Conservation (phyloP, 2,113 vertebrate genomes). For the Anguilla japonica region DNA sequence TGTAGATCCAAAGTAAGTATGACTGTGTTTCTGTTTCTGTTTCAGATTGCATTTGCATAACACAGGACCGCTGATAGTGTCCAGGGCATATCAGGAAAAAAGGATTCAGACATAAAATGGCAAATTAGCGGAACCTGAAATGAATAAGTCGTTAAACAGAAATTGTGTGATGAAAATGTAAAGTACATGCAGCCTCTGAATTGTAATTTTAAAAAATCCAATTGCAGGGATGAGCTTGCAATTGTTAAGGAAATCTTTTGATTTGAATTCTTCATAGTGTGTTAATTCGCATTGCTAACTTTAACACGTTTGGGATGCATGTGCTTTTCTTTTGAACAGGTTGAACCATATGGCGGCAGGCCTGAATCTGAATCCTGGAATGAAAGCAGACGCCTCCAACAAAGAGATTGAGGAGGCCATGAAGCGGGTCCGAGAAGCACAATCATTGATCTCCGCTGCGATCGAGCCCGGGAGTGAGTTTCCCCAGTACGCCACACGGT, state of each 20-base stretch:
- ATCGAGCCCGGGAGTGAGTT: conserved; percentile 91
- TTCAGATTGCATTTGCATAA: neutral
- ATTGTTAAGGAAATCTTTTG: too few relatives aligned
- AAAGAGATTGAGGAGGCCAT: conserved; percentile 99
- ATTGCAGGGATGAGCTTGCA: neutral
- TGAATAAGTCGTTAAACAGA: neutral
- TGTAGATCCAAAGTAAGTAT: conserved; percentile 96
- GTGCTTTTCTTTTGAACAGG: conserved; percentile 55
- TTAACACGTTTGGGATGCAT: too few relatives aligned
- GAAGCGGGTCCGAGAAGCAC: conserved; percentile 96
- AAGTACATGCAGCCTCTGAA: neutral
- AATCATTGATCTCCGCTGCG: conserved; percentile 95
- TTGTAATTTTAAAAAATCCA: neutral
- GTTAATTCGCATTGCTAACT: neutral
- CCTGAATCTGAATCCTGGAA: conserved; percentile 80
- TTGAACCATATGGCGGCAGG: conserved; percentile 91
- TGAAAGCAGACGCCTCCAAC: conserved; percentile 90
- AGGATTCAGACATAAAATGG: neutral
- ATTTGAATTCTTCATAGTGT: neutral
- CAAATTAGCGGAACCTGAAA: neutral
- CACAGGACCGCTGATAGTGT: neutral
- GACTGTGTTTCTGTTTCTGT: neutral
- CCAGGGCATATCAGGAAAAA: neutral
- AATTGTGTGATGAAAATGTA: neutral
- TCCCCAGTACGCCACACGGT: neutral